Evolutionary conservation across 2,888 invertebrate genomes (phyloP).

Genomic region (Bruchidius siliquastri): DNA sequence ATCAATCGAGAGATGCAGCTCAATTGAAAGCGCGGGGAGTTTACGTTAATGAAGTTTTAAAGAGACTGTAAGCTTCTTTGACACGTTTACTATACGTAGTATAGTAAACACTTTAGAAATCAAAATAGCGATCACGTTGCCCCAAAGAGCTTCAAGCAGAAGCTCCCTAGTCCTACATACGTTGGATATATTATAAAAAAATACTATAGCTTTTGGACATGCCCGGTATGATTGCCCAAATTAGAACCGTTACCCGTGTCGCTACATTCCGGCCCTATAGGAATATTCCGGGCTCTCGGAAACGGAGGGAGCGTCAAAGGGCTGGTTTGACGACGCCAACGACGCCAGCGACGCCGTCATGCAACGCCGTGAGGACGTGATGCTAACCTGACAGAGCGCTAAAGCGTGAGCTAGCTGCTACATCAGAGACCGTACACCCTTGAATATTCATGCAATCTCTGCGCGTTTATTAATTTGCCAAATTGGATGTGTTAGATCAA

Average conservation of each 20-base stretch:
- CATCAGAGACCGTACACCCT: background rate
- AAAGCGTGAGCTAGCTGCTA: background rate
- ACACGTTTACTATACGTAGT: too few relatives aligned
- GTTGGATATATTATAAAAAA: too few relatives aligned
- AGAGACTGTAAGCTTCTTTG: too few relatives aligned
- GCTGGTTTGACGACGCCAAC: background rate
- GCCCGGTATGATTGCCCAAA: too few relatives aligned
- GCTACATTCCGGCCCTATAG: background rate
- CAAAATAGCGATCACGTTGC: too few relatives aligned
- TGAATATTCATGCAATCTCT: constrained; percentile 1
- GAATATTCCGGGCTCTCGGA: background rate
- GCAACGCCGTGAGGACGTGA: background rate
- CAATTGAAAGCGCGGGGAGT: too few relatives aligned
- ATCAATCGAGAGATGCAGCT: too few relatives aligned
- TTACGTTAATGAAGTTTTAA: too few relatives aligned
- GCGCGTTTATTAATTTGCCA: constrained; percentile 20
- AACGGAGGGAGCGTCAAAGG: background rate
- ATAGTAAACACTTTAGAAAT: too few relatives aligned
- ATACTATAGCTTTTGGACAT: too few relatives aligned
- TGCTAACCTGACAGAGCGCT: background rate
- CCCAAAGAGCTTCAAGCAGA: too few relatives aligned
- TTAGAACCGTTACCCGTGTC: background rate
- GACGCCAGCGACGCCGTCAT: background rate
- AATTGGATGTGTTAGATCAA: constrained; percentile 22
- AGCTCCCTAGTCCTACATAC: too few relatives aligned